Evolutionary conservation across 2,888 invertebrate species (phyloP).

Genomic region (Drosophila recens): DNA sequence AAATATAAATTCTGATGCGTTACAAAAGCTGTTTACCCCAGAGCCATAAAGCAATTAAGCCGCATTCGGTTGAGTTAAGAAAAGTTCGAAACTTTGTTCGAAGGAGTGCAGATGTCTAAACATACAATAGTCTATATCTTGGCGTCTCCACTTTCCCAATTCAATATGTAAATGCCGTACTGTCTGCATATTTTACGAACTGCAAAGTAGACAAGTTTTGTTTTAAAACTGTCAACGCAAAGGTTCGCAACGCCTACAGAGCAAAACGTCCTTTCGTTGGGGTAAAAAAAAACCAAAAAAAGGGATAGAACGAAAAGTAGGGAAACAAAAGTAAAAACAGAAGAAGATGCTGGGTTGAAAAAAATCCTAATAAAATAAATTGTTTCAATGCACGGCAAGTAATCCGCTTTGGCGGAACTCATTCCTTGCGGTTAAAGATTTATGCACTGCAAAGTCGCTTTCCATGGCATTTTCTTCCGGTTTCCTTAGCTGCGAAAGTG

Average conservation of each 20-base stretch:
- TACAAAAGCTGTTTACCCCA: constrained; percentile 6
- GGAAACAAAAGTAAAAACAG: constrained; percentile 6
- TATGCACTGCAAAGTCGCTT: constrained; percentile 77
- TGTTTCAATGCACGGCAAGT: constrained; percentile 77
- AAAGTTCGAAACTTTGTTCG: constrained; percentile 27
- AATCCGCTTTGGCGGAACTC: constrained; percentile 75
- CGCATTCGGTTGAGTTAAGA: constrained; percentile 28
- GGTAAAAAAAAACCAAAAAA: constrained; percentile 11
- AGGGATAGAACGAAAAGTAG: constrained; percentile 15
- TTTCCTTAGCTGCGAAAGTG: constrained; percentile 56
- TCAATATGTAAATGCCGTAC: constrained; percentile 58
- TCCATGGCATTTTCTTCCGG: constrained; percentile 41
- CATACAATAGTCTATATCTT: constrained; percentile 5
- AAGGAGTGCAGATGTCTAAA: constrained; percentile 12
- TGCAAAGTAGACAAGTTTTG: constrained; percentile 79
- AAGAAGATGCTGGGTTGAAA: constrained; percentile 30
- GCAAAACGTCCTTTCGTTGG: constrained; percentile 3
- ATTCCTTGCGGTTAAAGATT: constrained; percentile 77
- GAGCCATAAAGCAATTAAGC: constrained; percentile 63
- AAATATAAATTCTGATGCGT: constrained; percentile 5
- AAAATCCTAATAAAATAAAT: constrained; percentile 74
- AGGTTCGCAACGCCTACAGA: constrained; percentile 62
- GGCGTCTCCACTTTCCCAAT: constrained; percentile 21
- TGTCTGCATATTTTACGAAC: constrained; percentile 74
- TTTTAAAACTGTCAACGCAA: constrained; percentile 79